phyloP scores from a whole-genome alignment of 2,113 vertebrate species.

The Aspidoscelis tigris region DNA sequence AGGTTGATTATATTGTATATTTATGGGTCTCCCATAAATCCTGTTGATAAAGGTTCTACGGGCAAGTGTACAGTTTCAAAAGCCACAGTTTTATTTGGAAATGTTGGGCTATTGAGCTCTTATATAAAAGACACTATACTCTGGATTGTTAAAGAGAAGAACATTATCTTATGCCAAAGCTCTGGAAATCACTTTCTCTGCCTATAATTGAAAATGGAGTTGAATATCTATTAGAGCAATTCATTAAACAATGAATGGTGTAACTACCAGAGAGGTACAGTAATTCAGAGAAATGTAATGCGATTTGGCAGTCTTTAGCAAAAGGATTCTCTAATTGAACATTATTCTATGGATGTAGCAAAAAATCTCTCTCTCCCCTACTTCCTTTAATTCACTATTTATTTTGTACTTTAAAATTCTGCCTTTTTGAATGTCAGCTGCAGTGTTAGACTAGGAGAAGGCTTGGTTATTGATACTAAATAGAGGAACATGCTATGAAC shows the following conservation, averaged over 20 bases:
- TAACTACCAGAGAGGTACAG: neutral
- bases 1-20: neutral
- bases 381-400: conserved; percentile 5
- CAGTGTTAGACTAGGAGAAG: neutral
- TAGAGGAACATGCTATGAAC: no score
- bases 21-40: neutral
- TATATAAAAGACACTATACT: neutral
- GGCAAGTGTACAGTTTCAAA: neutral
- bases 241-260: neutral
- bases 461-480: neutral
- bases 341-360: neutral
- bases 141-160: neutral
- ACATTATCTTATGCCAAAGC: neutral
- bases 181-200: conserved; percentile 3
- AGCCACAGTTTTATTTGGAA: neutral
- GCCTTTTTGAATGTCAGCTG: neutral
- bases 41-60: neutral
- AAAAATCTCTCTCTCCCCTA: neutral
- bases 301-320: neutral
- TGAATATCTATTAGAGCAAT: neutral
- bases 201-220: conserved; percentile 3
- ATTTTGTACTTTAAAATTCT: neutral
- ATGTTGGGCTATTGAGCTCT: neutral
- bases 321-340: neutral
- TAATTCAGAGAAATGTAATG: neutral